Evolutionary conservation across 1,140 invertebrate species (phyloP).

Genomic region (Aphis craccivora): DNA sequence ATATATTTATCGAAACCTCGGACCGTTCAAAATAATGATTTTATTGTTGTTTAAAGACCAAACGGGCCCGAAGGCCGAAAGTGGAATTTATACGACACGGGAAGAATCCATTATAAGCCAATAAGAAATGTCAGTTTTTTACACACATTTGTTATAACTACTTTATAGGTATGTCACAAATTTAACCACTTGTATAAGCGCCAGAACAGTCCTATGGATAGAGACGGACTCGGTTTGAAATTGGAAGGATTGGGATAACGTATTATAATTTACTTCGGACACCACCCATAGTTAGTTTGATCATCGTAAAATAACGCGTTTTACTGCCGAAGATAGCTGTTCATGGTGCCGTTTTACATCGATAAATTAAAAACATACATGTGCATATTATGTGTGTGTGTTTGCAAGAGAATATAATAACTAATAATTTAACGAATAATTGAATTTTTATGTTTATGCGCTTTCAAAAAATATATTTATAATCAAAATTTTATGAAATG

Average conservation of each 20-base stretch:
- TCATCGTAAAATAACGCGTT: constrained; percentile 10
- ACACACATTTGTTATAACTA: neutral
- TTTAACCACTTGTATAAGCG: neutral
- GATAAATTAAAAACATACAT: neutral
- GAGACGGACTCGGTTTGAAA: too few relatives aligned
- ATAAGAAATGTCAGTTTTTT: neutral
- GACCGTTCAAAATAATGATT: neutral
- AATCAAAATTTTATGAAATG: neutral
- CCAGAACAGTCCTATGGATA: neutral
- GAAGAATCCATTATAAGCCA: neutral
- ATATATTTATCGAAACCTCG: neutral
- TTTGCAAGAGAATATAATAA: too few relatives aligned
- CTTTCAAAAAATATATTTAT: neutral
- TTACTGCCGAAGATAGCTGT: neutral
- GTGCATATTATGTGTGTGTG: too few relatives aligned
- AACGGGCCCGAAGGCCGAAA: neutral
- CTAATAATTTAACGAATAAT: neutral
- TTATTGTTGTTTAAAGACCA: neutral
- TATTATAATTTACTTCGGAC: neutral
- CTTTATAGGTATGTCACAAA: neutral
- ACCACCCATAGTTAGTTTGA: constrained; percentile 22
- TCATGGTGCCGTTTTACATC: neutral
- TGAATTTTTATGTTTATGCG: neutral
- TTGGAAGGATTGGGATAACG: neutral
- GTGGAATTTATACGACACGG: neutral